Conservation (phyloP, 2,113 vertebrate genomes). For the Heptranchias perlo region DNA sequence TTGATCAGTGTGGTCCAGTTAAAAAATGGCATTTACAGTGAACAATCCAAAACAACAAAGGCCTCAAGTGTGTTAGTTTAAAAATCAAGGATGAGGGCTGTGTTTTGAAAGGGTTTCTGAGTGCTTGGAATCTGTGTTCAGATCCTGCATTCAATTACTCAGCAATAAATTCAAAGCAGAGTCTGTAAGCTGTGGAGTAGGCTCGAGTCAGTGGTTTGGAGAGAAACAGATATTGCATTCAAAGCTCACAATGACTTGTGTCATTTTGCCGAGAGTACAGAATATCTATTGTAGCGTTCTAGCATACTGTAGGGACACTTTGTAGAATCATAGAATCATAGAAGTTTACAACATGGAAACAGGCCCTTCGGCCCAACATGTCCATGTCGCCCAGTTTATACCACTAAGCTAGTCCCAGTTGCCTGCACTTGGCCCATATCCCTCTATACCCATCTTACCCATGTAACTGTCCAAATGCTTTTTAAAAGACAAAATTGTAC, state of each 20-base stretch:
- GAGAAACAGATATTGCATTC: not conserved
- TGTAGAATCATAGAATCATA: no score
- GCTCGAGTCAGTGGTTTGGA: not conserved
- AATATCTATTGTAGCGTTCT: not conserved
- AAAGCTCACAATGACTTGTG: not conserved
- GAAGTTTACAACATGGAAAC: no score
- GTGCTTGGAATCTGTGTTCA: not conserved
- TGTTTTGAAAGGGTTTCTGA: not conserved
- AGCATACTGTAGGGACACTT: not conserved
- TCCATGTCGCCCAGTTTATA: no score
- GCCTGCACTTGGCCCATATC: no score
- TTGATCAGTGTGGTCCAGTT: not conserved
- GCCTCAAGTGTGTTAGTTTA: not conserved
- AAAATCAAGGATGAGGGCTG: not conserved
- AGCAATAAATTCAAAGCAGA: not conserved
- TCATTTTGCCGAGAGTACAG: not conserved
- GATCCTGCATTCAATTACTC: not conserved
- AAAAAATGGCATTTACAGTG: not conserved
- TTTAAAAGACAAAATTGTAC: no score
- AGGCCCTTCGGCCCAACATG: no score
- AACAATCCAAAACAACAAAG: not conserved
- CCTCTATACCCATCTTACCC: no score
- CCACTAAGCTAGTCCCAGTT: no score
- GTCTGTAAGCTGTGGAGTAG: not conserved
- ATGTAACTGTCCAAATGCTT: no score